Conservation (phyloP, 2,797 vertebrate genomes). For the Argyrosomus regius region DNA sequence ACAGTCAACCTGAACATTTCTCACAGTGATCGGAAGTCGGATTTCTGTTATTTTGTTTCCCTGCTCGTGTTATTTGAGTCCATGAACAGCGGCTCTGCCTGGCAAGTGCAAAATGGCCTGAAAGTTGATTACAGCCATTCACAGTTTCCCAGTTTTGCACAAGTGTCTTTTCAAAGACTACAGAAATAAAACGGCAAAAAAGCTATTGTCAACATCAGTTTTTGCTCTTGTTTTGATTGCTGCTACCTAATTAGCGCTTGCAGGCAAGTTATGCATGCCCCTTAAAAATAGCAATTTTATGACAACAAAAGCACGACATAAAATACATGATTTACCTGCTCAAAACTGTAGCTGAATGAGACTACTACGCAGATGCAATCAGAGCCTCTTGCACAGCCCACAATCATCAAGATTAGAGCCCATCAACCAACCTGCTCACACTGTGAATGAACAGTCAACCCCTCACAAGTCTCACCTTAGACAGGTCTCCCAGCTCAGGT, state of each 20-base stretch:
- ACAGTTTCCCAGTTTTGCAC: conserved; percentile 4
- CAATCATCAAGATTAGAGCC: conserved; percentile 64
- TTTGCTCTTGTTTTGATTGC: conserved; percentile 30
- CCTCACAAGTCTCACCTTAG: conserved; percentile 89
- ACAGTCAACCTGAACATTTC: conserved; percentile 14
- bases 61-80: conserved; percentile 23
- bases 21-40: conserved; percentile 1
- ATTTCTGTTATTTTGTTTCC: conserved; percentile 27
- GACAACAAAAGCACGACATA: conserved; percentile 18
- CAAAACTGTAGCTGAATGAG: conserved; percentile 15
- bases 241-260: conserved; percentile 35
- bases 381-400: conserved; percentile 48
- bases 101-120: conserved; percentile 17
- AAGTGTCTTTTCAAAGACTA: conserved; percentile 21
- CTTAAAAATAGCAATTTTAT: conserved; percentile 33
- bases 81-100: conserved; percentile 17
- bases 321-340: conserved; percentile 48
- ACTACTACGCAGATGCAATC: conserved; percentile 58
- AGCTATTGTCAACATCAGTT: conserved; percentile 4
- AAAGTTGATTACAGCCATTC: conserved; percentile 49
- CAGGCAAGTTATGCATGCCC: background rate
- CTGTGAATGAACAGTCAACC: conserved; percentile 40
- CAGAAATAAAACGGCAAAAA: conserved; percentile 40
- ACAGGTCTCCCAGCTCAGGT: conserved; percentile 93
- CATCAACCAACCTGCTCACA: conserved; percentile 40